These are phyloP conservation scores for Sebastes hubbsi DNA, from an alignment of 2,797 vertebrate species.

Conservation along the genomic window DNA sequence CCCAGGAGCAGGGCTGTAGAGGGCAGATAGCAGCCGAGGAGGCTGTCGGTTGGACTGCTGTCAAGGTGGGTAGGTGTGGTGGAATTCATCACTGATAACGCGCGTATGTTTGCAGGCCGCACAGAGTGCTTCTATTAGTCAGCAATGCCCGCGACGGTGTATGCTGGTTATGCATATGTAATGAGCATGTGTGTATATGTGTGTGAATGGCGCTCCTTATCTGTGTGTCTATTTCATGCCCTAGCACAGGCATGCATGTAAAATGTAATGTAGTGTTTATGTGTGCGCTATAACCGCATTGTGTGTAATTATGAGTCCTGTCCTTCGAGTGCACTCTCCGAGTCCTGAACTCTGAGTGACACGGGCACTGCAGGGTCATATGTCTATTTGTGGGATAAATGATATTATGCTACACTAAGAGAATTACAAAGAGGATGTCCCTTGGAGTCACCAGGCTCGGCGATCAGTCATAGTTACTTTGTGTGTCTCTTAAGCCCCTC, in stretches of 20 bases:
- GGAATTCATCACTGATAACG: slow-evolving; percentile 81
- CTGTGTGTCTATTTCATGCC: slow-evolving; percentile 31
- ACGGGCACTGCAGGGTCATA: slow-evolving; percentile 75
- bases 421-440: slow-evolving; percentile 83
- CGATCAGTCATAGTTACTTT: slow-evolving; percentile 81
- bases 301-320: slow-evolving; percentile 58
- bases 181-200: slow-evolving; percentile 41
- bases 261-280: slow-evolving; percentile 51
- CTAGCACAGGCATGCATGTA: slow-evolving; percentile 24
- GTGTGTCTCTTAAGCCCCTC: slow-evolving; percentile 68
- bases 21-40: slow-evolving; percentile 78
- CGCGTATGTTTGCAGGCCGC: slow-evolving; percentile 68
- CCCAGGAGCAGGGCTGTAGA: slow-evolving; percentile 77
- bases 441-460: slow-evolving; percentile 71
- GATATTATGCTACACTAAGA: slow-evolving; percentile 79
- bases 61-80: slow-evolving; percentile 75
- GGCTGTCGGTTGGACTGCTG: slow-evolving; percentile 70
- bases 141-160: slow-evolving; percentile 58
- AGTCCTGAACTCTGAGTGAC: slow-evolving; percentile 80
- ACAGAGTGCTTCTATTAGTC: slow-evolving; percentile 74
- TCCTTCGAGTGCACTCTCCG: slow-evolving; percentile 66
- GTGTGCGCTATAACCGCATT: slow-evolving; percentile 40
- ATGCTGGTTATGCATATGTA: slow-evolving; percentile 62
- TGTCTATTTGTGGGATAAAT: slow-evolving; percentile 82
- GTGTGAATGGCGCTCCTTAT: slow-evolving; percentile 52